Base-by-base conservation (phyloP, 2,797 vertebrate genomes). In the Tamandua tetradactyla region DNA sequence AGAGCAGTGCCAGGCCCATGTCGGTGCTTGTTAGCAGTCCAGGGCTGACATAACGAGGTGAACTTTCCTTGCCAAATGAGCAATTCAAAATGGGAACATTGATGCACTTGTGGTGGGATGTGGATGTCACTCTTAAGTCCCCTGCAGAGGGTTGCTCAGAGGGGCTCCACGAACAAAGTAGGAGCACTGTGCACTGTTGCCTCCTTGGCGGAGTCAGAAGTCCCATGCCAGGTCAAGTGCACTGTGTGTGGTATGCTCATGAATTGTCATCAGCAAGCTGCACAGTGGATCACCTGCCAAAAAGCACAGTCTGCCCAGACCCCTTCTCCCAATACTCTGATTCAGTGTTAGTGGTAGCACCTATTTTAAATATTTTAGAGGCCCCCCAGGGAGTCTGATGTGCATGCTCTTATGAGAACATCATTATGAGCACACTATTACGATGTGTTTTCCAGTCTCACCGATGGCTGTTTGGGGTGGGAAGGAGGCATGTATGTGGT, bases 371-470 rank as follows among this genome's bases (percentile, higher is more conserved):
- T 44, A 62, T n/a, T 79, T 86, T 12, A 47, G 61, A 37, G 23
- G 23, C 12, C 52, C 47, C 14, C 7, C 35, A 23, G 6, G 32
- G 1, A 44, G 72, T 66, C 68, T 55, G 11, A 55, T 18, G 6
- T 1, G 1, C 7, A 22, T 7, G 37, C 37, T 87, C 32, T n/a
- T 17, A 84, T 10, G 30, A 37, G 66, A 25, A 40, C 8, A 3
- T 62, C 0, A 0, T 12, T 22, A 0, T 17, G 23, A 59, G 18
- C 57, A 4, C 10, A 0, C 23, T n/a, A 0, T 3, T 15, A 23
- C 20, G 0, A 2, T 42, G 37, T 20, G 69, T 7, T 81, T 57
- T 79, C 30, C 15, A 55, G 0, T 57, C 74, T 61, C 18, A 11
- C 68, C 12, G 1, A 15, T 59, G 30, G 20, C 52, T 44, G 61